These are phyloP conservation scores for Lepidurus couesii DNA, from an alignment of 1,140 invertebrate genomes.

Conservation along the genomic window DNA sequence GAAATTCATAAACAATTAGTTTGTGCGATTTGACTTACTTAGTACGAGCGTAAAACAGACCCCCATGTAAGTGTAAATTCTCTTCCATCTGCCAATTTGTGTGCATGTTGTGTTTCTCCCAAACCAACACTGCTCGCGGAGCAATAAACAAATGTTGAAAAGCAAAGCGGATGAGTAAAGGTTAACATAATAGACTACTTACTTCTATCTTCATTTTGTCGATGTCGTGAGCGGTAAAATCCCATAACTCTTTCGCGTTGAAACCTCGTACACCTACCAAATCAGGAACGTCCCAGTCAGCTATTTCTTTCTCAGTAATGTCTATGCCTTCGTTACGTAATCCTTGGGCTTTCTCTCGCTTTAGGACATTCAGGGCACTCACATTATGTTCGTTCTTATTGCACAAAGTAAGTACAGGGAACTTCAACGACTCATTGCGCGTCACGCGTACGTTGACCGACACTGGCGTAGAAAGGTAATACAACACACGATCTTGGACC, in stretches of 20 bases:
- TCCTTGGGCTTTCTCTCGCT: background rate
- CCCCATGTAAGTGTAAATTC: slow-evolving; percentile 38
- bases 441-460: slow-evolving; percentile 39
- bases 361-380: slow-evolving; percentile 2
- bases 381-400: slow-evolving; percentile 40
- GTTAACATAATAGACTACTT: background rate
- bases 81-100: slow-evolving; percentile 36
- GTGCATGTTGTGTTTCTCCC: slow-evolving; percentile 37
- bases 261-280: slow-evolving; percentile 32
- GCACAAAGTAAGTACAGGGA: slow-evolving; percentile 39
- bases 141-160: background rate
- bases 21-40: slow-evolving; percentile 35
- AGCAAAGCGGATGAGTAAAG: background rate
- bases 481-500: slow-evolving; percentile 35
- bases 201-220: slow-evolving; percentile 30
- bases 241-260: slow-evolving; percentile 33
- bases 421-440: slow-evolving; percentile 37
- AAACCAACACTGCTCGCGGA: slow-evolving; percentile 38
- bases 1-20: background rate
- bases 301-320: background rate
- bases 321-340: slow-evolving; percentile 11
- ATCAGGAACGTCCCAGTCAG: slow-evolving; percentile 27
- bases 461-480: slow-evolving; percentile 36
- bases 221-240: slow-evolving; percentile 29
- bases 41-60: slow-evolving; percentile 38